Base-by-base conservation (phyloP, 2,888 invertebrate genomes). In the Rhamnusium bicolor region DNA sequence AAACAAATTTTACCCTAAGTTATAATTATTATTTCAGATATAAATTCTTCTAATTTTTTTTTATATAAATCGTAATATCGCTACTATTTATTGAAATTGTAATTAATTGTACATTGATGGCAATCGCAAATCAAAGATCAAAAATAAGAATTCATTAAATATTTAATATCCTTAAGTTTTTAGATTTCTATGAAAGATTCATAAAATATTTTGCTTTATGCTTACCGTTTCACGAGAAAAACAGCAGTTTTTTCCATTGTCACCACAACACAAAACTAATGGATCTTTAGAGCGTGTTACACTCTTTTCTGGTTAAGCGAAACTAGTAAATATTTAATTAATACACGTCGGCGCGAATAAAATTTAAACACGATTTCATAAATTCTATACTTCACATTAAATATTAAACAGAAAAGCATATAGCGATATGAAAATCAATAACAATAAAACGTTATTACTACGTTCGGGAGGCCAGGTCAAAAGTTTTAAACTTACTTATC, bases 311-410 rank as follows among this genome's bases (percentile, higher is more conserved):
- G 54, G 65, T 71, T 65, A 56, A 21, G 14, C 10, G 18, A 24
- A 29, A 49, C 63, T 65, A 54, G 24, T 58, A 60, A 71, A 71
- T 72, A 72, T 72, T 62, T 69, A 68, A 67, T 67, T 32, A 71
- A 46, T 58, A 56, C 70, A 68, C 18, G 46, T 24, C 24, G 24
- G 53, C 53, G 49, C 54, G 69, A 53, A 51, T 54, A 61, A 66
- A 69, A 29, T 54, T 61, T 61, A 46, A 60, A 56, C 29, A 8
- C 29, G 49, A 60, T 60, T 68, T 60, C 68, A 60, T 68, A 53
- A 65, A 47, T n/a, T 40, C 2, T 40, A 40, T 40, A 40, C 12
- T 51, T 51, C 51, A 19, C 51, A 51, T 3, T 51, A 51, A 49
- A 2, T 8, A 51, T 51, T 51, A 18, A 51, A 51, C 4, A 10